Base-by-base conservation (phyloP, 2,113 vertebrate species). In the Spheniscus mendiculus region DNA sequence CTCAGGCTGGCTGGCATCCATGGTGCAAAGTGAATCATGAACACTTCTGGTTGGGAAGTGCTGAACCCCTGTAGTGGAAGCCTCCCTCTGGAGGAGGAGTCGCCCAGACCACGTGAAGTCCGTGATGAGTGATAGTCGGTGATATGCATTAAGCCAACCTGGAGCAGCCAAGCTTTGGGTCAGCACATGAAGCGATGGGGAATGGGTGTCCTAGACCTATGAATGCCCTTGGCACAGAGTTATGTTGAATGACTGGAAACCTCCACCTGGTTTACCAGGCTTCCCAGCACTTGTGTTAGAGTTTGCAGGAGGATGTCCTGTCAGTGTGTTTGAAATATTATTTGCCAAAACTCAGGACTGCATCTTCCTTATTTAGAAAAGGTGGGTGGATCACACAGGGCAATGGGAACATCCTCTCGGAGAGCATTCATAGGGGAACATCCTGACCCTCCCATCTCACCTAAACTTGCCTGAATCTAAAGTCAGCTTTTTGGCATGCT, bases 61-160 rank as follows among this genome's bases (percentile, higher is more conserved):
- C 49, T 65, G 72, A 49, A 32, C 25, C 56, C 30, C 29, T 2
- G 1, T 2, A n/a, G 23, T 8, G n/a, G 21, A 23, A 52, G 49
- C 11, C 27, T 84, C 55, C n/a, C 55, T 61, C 21, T 53, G 36
- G 21, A 70, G 55, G 19, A 80, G 62, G 53, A 58, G 13, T 22
- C 6, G 9, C 36, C n/a, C 80, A 76, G 56, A 42, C 3, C 76
- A 42, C 5, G 17, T 30, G 11, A 73, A 59, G 36, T 10, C 42
- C 22, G 42, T 52, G 80, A 7, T 38, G 36, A 47, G 15, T 8
- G 44, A 0, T 18, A 34, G 21, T 22, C 0, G 1, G n/a, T 50
- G 62, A 47, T 5, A 9, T 0, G 2, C 62, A 38, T 32, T 9
- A 34, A n/a, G 38, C 21, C 69, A 74, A 6, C 16, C 38, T 11